phyloP scores from a whole-genome alignment of 2,888 invertebrate species.

The Aleiodes alternator region DNA sequence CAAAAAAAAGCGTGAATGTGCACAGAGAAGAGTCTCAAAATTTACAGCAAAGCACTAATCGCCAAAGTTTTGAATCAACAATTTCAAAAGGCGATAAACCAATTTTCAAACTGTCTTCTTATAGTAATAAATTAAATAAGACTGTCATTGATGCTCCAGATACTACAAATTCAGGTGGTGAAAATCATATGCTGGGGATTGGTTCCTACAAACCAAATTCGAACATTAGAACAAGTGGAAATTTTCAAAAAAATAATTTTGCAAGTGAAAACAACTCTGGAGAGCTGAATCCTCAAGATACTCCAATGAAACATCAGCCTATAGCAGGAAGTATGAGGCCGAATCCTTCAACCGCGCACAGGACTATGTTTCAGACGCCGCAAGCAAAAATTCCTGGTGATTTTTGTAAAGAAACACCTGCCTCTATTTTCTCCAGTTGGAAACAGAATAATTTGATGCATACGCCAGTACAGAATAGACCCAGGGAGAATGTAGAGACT shows the following conservation, averaged over 20 bases:
- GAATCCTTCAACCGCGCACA: constrained; percentile 65
- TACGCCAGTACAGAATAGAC: constrained; percentile 62
- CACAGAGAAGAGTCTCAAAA: neutral
- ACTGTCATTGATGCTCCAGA: neutral
- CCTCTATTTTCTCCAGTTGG: constrained; percentile 63
- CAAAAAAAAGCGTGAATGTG: neutral
- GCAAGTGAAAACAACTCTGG: neutral
- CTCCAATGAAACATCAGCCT: constrained; percentile 67
- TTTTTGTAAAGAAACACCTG: constrained; percentile 61
- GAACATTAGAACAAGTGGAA: neutral
- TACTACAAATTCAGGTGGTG: neutral
- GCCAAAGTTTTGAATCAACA: neutral
- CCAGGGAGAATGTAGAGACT: constrained; percentile 38
- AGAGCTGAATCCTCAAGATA: constrained; percentile 53
- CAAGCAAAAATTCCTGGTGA: constrained; percentile 59
- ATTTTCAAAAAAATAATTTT: neutral
- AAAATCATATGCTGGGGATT: constrained; percentile 14
- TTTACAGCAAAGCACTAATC: neutral
- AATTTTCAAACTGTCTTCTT: neutral
- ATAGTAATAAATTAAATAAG: neutral
- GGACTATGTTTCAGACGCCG: constrained; percentile 68
- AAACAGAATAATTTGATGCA: constrained; percentile 58
- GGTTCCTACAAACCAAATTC: constrained; percentile 21
- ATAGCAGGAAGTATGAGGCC: constrained; percentile 57
- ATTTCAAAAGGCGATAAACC: neutral